Evolutionary conservation across 35 echinoderm and acorn worm genomes (phyloP).

Genomic region (Apostichopus parvimensis): DNA sequence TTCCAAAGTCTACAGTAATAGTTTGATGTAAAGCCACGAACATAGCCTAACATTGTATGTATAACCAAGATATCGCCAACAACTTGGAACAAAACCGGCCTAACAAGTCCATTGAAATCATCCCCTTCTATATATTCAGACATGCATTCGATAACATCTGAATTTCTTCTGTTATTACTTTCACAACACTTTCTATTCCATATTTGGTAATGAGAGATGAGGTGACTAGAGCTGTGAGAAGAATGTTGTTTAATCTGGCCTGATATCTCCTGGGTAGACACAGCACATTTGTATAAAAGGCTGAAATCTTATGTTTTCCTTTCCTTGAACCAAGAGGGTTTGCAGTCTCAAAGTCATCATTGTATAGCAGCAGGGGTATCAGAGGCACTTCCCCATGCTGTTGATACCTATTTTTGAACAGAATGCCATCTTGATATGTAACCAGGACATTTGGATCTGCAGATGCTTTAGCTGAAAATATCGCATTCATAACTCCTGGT

Average conservation of each 20-base stretch:
- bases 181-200: conserved; percentile 42
- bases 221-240: conserved; percentile 10
- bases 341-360: conserved; percentile 25
- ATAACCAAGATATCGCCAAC: conserved; percentile 48
- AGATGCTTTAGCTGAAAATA: neutral
- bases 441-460: conserved; percentile 15
- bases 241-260: conserved; percentile 35
- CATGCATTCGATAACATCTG: neutral
- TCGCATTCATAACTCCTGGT: conserved; percentile 54
- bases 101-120: conserved; percentile 18
- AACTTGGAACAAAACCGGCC: conserved; percentile 42
- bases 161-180: conserved; percentile 15
- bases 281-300: conserved; percentile 21
- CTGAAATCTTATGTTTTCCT: conserved; percentile 37
- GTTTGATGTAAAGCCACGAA: conserved; percentile 23
- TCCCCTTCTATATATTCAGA: neutral
- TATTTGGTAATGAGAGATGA: conserved; percentile 44
- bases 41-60: conserved; percentile 29
- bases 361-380: conserved; percentile 39
- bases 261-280: conserved; percentile 31
- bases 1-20: conserved; percentile 13
- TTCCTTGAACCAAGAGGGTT: conserved; percentile 19
- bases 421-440: conserved; percentile 31
- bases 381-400: neutral
- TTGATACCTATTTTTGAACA: conserved; percentile 8